Evolutionary conservation across 2,888 invertebrate genomes (phyloP).

Genomic region (Dimorphilus gyrociliatus): DNA sequence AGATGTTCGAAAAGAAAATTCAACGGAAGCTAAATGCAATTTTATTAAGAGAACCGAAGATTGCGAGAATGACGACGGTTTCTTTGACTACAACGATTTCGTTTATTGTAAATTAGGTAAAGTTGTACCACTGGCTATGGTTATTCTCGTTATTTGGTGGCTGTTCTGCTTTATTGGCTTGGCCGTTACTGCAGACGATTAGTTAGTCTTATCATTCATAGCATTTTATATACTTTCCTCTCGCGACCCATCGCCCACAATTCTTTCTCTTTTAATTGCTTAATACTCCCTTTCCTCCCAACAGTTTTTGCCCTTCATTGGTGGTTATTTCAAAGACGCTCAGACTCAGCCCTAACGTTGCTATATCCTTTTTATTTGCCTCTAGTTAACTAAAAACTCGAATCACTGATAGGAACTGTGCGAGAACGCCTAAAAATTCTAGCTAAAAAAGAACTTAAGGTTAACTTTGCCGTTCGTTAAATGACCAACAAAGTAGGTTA

Average conservation of each 20-base stretch:
- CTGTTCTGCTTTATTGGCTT: conserved; percentile 43
- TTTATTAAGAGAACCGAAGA: conserved; percentile 29
- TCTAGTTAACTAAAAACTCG: conserved; percentile 2
- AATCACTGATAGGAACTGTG: too few species aligned
- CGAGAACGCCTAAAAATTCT: too few species aligned
- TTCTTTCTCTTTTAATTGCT: too few species aligned
- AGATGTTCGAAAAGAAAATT: conserved; percentile 17
- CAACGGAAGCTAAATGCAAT: conserved; percentile 18
- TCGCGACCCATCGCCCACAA: too few species aligned
- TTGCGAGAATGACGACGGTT: conserved; percentile 31
- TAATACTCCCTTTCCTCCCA: too few species aligned
- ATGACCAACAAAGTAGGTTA: too few species aligned
- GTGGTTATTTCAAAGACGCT: conserved; percentile 38
- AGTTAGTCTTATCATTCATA: too few species aligned
- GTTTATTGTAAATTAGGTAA: conserved; percentile 29
- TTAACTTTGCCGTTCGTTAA: too few species aligned
- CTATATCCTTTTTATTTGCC: conserved; percentile 26
- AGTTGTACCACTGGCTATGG: conserved; percentile 6
- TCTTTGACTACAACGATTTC: conserved; percentile 31
- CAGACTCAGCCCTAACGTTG: conserved; percentile 38
- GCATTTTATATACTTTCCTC: too few species aligned
- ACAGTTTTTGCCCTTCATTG: conserved; percentile 37
- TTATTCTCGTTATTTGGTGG: conserved; percentile 17
- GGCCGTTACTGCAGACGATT: conserved; percentile 45
- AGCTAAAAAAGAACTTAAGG: too few species aligned